phyloP scores from a whole-genome alignment of 2,888 invertebrate species.

The Ernsta delagoae region DNA sequence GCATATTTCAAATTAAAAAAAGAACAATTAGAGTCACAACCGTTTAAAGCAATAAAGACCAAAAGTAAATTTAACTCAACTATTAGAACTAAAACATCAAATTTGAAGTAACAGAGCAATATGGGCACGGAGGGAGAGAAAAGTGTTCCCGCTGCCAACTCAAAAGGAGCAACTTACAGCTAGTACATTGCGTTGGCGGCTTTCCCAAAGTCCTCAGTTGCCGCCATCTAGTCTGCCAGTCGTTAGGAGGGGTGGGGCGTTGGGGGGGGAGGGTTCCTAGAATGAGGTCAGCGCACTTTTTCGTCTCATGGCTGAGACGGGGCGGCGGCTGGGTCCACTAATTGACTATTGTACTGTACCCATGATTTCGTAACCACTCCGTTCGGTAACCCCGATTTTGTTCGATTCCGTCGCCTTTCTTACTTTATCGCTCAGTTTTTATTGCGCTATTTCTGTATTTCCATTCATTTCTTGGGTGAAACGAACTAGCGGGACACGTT shows the following conservation, averaged over 20 bases:
- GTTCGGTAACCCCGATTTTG: conserved; percentile 31
- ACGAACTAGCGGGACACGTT: background rate
- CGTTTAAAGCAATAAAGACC: no score
- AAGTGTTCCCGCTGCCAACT: no score
- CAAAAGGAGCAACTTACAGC: conserved; percentile 25
- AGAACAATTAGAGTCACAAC: no score
- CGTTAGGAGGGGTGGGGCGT: conserved; percentile 10
- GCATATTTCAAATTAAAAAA: no score
- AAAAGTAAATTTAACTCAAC: no score
- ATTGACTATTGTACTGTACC: conserved; percentile 34
- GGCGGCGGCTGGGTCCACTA: conserved; percentile 44
- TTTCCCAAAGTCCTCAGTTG: conserved; percentile 46
- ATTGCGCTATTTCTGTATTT: conserved; percentile 9
- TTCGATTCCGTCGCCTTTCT: conserved; percentile 21
- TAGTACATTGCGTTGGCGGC: conserved; percentile 43
- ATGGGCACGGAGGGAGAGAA: no score
- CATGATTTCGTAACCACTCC: conserved; percentile 24
- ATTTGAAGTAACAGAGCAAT: no score
- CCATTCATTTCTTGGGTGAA: background rate
- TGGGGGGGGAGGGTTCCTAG: conserved; percentile 24
- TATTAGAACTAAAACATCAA: no score
- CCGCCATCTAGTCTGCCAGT: conserved; percentile 63
- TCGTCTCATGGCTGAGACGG: conserved; percentile 50
- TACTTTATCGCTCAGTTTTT: conserved; percentile 25
- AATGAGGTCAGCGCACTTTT: conserved; percentile 69